Conservation (phyloP, 2,888 invertebrate genomes). For the Diarsia rubi region DNA sequence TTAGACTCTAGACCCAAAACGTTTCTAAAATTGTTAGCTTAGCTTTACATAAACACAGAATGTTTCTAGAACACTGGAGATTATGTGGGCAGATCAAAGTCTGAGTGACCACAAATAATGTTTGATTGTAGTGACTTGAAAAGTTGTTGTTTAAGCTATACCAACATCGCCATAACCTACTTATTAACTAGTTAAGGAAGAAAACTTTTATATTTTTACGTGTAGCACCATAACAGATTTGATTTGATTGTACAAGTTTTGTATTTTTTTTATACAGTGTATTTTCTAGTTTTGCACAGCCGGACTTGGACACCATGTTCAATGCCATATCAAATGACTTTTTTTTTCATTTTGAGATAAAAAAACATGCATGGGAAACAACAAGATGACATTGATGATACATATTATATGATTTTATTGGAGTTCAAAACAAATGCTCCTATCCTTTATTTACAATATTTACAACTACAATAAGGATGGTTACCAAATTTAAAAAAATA, state of each 20-base stretch:
- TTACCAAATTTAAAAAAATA: too few relatives aligned
- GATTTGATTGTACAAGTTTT: too few relatives aligned
- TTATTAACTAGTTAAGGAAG: not conserved
- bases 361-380: not conserved
- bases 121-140: not conserved
- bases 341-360: not conserved
- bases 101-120: not conserved
- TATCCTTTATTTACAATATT: too few relatives aligned
- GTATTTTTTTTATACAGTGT: too few relatives aligned
- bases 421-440: too few relatives aligned
- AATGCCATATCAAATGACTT: not conserved
- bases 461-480: too few relatives aligned
- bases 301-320: not conserved
- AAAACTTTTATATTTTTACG: too few relatives aligned
- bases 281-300: too few relatives aligned
- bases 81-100: not conserved
- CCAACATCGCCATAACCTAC: not conserved
- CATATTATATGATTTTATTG: slow-evolving; percentile 6
- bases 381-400: not conserved
- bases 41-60: not conserved
- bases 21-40: not conserved
- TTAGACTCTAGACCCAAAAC: not conserved
- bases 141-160: not conserved
- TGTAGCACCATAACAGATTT: too few relatives aligned
- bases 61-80: not conserved